Percentiles rank a stretch among this genome's conserved stretches.
phyloP scores from a whole-genome alignment of 1,140 invertebrate species.

The Cotesia glomerata region DNA sequence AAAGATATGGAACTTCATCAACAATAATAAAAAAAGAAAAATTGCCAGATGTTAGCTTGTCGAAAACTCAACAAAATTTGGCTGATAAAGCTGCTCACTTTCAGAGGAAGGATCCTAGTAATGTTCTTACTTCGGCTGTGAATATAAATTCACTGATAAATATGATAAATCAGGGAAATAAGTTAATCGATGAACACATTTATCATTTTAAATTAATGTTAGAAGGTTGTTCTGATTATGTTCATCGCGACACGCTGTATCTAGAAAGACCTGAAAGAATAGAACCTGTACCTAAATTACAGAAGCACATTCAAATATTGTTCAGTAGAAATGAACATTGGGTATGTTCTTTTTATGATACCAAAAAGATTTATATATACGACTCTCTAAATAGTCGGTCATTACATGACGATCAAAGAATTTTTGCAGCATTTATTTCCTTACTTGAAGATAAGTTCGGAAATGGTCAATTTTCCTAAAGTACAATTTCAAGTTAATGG shows the following conservation, averaged over 20 bases:
- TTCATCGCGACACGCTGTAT: constrained; percentile 1
- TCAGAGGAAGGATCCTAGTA: no score
- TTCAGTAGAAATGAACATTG: neutral
- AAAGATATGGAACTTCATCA: no score
- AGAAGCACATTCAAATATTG: constrained; percentile 14
- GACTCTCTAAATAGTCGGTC: constrained; percentile 24
- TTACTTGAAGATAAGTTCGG: neutral
- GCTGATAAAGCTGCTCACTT: no score
- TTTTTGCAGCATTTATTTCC: constrained; percentile 15
- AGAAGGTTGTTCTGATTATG: neutral
- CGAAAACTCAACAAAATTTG: no score
- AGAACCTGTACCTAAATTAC: neutral
- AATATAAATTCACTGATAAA: no score
- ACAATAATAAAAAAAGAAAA: no score
- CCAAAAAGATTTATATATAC: constrained; percentile 24
- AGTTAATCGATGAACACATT: neutral
- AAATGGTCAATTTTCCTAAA: neutral
- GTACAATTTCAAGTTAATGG: constrained; percentile 11
- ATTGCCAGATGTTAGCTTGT: no score
- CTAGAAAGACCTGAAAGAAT: neutral
- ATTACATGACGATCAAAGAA: neutral
- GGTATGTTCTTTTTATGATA: constrained; percentile 23
- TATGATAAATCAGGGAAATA: neutral
- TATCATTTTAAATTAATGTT: neutral
- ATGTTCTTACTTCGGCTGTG: no score